phyloP scores from a whole-genome alignment of 1,140 invertebrate genomes.

The Elysia chlorotica region DNA sequence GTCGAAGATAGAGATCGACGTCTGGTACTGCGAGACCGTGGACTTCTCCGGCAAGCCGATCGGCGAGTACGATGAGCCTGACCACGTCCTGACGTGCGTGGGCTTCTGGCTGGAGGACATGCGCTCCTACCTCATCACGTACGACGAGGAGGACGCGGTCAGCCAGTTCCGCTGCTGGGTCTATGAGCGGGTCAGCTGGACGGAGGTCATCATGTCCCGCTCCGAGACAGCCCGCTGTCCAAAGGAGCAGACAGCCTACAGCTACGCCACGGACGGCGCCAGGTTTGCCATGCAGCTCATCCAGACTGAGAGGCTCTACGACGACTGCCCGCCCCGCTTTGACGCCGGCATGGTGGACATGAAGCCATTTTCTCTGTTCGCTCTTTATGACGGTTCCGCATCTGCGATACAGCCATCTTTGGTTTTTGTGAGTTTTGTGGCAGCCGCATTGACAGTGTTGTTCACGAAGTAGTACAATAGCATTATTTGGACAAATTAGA shows the following conservation, averaged over 20 bases:
- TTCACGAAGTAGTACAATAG: too few species aligned
- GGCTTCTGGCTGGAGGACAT: constrained; percentile 98
- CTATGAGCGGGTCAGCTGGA: constrained; percentile 93
- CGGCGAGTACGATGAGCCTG: constrained; percentile 77
- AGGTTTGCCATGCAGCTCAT: constrained; percentile 86
- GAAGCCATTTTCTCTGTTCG: constrained; percentile 40
- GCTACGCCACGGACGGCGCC: constrained; percentile 86
- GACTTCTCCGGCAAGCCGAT: constrained; percentile 90
- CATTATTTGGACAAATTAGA: too few species aligned
- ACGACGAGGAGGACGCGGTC: constrained; percentile 93
- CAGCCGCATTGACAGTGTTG: too few species aligned
- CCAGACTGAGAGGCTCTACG: constrained; percentile 86
- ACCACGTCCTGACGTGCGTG: constrained; percentile 96
- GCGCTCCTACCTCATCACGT: constrained; percentile 95
- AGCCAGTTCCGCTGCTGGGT: constrained; percentile 98
- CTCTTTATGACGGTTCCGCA: not conserved
- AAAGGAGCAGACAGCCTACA: constrained; percentile 86
- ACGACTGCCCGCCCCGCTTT: constrained; percentile 60
- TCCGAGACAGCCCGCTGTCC: constrained; percentile 90
- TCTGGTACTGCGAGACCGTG: constrained; percentile 91
- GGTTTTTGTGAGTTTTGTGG: too few species aligned
- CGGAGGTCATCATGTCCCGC: constrained; percentile 86
- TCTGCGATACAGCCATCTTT: too few species aligned
- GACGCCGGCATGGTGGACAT: constrained; percentile 47
- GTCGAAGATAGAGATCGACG: constrained; percentile 90